A percentile compares a stretch with the other conserved stretches of the same genome.
phyloP scores from a whole-genome alignment of 2,113 vertebrate genomes.

The Patagioenas fasciata region DNA sequence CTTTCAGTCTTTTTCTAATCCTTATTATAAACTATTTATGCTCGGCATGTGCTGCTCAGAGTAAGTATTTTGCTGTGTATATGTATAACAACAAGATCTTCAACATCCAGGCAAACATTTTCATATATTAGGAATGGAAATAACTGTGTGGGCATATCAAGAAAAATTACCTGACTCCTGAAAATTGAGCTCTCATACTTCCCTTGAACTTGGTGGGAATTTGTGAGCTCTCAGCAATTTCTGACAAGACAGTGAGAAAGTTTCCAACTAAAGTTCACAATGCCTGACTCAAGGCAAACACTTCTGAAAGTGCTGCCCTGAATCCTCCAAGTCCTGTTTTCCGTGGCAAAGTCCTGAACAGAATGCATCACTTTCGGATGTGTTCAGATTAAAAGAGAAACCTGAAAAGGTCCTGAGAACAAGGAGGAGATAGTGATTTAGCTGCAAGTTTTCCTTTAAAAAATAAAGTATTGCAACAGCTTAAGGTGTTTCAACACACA shows the following conservation, averaged over 20 bases:
- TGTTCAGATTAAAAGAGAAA: not conserved
- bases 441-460: not conserved
- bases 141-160: not conserved
- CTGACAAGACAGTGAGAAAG: not conserved
- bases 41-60: not conserved
- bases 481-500: not conserved
- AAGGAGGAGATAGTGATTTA: not conserved
- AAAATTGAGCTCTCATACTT: not conserved
- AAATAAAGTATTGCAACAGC: not conserved
- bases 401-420: not conserved
- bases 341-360: not conserved
- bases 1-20: slow-evolving; percentile 10
- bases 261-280: not conserved
- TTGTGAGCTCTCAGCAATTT: not conserved
- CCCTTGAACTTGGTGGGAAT: not conserved
- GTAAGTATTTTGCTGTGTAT: not conserved
- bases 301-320: not conserved
- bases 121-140: not conserved
- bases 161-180: not conserved
- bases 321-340: not conserved
- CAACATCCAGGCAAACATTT: not conserved
- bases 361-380: not conserved
- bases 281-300: not conserved
- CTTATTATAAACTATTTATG: not conserved
- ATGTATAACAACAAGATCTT: not conserved